These are phyloP conservation scores for Oreotrochilus melanogaster DNA, from an alignment of 2,113 vertebrate genomes.

Conservation along the genomic window DNA sequence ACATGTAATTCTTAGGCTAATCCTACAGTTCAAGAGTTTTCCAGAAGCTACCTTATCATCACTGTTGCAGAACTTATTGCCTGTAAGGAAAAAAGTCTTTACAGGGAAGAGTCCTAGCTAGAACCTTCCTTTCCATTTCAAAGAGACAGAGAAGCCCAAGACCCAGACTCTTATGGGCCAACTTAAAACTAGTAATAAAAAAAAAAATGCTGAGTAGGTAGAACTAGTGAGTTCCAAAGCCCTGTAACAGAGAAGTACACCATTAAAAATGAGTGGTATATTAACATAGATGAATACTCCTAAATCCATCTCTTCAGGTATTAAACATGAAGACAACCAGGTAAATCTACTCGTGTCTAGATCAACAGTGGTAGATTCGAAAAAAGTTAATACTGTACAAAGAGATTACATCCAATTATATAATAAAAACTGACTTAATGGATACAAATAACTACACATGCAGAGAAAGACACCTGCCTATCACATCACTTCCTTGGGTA, in stretches of 20 bases:
- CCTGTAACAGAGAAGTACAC: background rate
- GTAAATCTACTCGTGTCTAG: background rate
- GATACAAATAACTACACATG: background rate
- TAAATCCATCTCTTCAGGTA: background rate
- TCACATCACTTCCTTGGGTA: background rate
- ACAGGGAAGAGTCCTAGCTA: background rate
- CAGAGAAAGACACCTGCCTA: background rate
- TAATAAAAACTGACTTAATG: background rate
- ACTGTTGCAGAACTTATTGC: background rate
- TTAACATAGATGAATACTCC: fast-evolving
- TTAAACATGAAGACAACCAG: background rate
- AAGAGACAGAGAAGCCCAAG: fast-evolving
- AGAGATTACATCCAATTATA: background rate
- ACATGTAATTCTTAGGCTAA: background rate
- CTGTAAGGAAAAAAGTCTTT: background rate
- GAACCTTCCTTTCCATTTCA: background rate
- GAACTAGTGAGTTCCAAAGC: background rate
- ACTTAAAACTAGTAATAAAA: background rate
- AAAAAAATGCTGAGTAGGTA: background rate
- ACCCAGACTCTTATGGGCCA: background rate
- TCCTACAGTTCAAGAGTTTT: background rate
- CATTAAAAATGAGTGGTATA: background rate
- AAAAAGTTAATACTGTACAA: background rate
- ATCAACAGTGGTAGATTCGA: background rate
- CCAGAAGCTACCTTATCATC: background rate